Conservation (phyloP, 2,113 vertebrate species). For the Podarcis raffonei region DNA sequence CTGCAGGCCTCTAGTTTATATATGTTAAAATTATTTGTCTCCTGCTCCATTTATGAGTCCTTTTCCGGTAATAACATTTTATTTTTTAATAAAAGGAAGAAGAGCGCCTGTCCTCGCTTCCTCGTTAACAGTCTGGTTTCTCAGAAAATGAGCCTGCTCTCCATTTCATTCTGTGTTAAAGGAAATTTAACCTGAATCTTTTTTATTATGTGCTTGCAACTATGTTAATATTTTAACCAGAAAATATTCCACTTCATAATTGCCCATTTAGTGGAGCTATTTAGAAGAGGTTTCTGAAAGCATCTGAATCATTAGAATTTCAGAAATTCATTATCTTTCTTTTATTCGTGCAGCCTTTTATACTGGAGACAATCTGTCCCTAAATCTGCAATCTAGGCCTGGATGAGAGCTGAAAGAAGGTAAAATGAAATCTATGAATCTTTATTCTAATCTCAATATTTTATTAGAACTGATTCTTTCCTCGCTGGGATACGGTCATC, state of each 20-base stretch:
- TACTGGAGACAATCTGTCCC: neutral
- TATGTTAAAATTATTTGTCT: constrained; percentile 12
- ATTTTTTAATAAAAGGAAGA: neutral
- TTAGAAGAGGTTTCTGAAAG: constrained; percentile 7
- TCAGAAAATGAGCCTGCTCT: neutral
- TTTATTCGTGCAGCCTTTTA: neutral
- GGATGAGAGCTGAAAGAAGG: neutral
- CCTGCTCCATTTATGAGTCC: neutral
- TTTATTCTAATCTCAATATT: constrained; percentile 6
- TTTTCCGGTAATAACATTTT: neutral
- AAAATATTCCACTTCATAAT: constrained; percentile 11
- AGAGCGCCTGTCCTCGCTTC: neutral
- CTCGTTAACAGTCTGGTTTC: neutral
- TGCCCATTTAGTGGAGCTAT: constrained; percentile 5
- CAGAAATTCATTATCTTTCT: neutral
- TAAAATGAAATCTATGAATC: neutral
- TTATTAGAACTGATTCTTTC: neutral
- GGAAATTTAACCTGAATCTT: neutral
- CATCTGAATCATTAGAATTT: neutral
- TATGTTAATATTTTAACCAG: neutral
- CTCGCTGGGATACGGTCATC: neutral
- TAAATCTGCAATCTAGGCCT: neutral
- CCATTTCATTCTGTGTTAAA: neutral
- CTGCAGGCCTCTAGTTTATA: neutral
- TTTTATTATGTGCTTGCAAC: neutral